These are phyloP conservation scores for Coracias cyanogaster DNA, from an alignment of 2,797 vertebrate genomes.

Conservation along the genomic window DNA sequence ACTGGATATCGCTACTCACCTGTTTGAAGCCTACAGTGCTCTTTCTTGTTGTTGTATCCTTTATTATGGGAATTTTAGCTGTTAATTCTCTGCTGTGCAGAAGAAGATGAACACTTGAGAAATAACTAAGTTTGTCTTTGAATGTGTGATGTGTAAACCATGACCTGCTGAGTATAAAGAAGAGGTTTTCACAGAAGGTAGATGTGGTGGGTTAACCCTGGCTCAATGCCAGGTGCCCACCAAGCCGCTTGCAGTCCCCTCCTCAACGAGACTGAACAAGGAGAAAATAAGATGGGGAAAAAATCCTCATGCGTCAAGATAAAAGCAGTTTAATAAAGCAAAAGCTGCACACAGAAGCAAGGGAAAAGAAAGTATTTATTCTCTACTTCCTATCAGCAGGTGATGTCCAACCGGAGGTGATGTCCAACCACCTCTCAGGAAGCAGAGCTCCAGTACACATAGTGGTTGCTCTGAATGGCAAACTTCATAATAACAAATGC, in stretches of 20 bases:
- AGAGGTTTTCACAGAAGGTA: neutral
- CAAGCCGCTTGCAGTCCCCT: neutral
- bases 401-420: fast-evolving
- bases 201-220: neutral
- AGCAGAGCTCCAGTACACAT: neutral
- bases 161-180: neutral
- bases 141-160: neutral
- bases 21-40: slow-evolving; percentile 98
- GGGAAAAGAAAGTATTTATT: neutral
- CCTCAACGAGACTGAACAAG: neutral
- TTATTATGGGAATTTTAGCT: slow-evolving; percentile 1
- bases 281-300: neutral
- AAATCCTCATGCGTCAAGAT: neutral
- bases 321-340: neutral
- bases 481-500: neutral
- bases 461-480: neutral
- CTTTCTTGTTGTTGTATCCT: slow-evolving; percentile 99
- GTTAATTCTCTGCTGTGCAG: neutral
- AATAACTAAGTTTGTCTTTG: neutral
- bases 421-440: fast-evolving
- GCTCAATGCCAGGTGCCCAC: neutral
- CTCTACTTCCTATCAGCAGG: neutral
- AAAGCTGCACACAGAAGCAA: neutral
- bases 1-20: slow-evolving; percentile 94
- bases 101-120: neutral